Evolutionary conservation across 2,888 invertebrate genomes (phyloP).

Genomic region (Hypomecis atomaria): DNA sequence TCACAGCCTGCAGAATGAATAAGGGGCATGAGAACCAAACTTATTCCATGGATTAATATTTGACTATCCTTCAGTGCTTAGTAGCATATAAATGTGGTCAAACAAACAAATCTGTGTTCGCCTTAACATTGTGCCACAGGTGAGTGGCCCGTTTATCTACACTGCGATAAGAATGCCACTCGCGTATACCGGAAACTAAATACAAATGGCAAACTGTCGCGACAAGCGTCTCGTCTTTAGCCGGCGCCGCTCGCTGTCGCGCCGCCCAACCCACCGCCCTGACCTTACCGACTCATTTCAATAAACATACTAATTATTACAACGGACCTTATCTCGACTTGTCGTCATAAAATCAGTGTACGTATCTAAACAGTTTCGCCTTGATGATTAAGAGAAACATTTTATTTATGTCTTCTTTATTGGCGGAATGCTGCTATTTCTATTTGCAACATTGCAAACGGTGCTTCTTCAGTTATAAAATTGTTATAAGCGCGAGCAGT

Average conservation of each 20-base stretch:
- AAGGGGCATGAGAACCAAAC: too few species aligned
- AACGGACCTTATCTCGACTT: slow-evolving; percentile 35
- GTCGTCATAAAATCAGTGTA: slow-evolving; percentile 40
- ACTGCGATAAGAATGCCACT: slow-evolving; percentile 8
- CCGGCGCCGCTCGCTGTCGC: slow-evolving; percentile 26
- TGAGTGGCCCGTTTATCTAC: too few species aligned
- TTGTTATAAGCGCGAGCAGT: too few species aligned
- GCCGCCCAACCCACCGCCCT: slow-evolving; percentile 16
- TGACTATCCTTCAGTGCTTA: too few species aligned
- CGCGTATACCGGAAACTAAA: background rate
- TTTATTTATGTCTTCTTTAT: slow-evolving; percentile 51
- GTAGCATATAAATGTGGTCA: too few species aligned
- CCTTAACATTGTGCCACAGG: too few species aligned
- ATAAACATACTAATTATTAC: slow-evolving; percentile 45
- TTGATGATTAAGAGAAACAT: slow-evolving; percentile 46
- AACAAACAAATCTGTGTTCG: too few species aligned
- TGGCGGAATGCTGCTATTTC: slow-evolving; percentile 39
- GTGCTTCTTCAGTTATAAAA: background rate
- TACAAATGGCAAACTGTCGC: background rate
- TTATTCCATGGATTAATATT: too few species aligned
- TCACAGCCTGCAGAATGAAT: too few species aligned
- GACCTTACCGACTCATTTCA: slow-evolving; percentile 44
- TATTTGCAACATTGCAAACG: slow-evolving; percentile 31
- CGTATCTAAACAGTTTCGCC: slow-evolving; percentile 44
- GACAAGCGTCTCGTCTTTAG: background rate